These are phyloP conservation scores for Zygaena filipendulae DNA, from an alignment of 2,888 invertebrate genomes.

Conservation along the genomic window DNA sequence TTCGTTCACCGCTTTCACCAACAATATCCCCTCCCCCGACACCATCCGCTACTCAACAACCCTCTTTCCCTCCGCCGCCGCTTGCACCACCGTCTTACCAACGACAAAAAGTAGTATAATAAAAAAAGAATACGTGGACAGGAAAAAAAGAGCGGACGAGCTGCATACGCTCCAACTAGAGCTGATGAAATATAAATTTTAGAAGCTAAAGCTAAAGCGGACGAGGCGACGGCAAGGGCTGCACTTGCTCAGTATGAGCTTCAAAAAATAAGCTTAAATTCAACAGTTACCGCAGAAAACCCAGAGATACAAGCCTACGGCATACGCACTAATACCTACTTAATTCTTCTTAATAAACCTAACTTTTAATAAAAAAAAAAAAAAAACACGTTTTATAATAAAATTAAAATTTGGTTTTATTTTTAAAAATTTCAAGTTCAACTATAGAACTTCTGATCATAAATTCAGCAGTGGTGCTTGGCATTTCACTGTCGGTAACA, in stretches of 20 bases:
- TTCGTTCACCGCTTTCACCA: too few relatives aligned
- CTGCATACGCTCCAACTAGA: conserved; percentile 4
- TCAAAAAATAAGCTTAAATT: background rate
- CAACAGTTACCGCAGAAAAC: too few relatives aligned
- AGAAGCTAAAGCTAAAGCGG: conserved; percentile 6
- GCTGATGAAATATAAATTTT: conserved; percentile 5
- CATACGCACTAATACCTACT: too few relatives aligned
- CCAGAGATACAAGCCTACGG: too few relatives aligned
- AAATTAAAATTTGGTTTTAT: too few relatives aligned
- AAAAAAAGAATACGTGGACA: background rate
- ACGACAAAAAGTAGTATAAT: background rate
- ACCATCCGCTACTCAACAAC: background rate
- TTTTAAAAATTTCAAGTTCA: too few relatives aligned
- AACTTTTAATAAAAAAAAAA: too few relatives aligned
- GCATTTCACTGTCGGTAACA: conserved; percentile 2
- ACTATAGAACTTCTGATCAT: conserved; percentile 4
- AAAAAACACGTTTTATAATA: too few relatives aligned
- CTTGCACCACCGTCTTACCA: background rate
- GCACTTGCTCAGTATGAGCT: background rate
- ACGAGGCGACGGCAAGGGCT: conserved; percentile 1
- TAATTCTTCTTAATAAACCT: too few relatives aligned
- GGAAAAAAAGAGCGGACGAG: conserved; percentile 1
- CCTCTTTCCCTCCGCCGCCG: background rate
- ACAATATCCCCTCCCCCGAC: background rate
- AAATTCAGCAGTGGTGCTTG: conserved; percentile 3